Conservation (phyloP, 1,140 invertebrate species). For the Aradophagus sp. region DNA sequence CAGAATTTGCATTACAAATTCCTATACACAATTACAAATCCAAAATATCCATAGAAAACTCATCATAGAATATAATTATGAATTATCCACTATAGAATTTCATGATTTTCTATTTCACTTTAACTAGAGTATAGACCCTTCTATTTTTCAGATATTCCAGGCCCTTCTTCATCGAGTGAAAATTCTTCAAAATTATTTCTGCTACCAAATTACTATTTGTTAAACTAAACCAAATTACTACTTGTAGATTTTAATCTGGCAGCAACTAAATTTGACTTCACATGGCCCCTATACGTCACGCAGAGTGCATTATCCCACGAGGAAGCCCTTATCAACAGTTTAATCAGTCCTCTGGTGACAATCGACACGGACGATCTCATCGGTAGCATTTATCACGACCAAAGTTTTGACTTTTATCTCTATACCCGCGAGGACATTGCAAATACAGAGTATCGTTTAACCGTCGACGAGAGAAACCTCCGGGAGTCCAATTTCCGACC, state of each 20-base stretch:
- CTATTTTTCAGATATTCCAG: too few species aligned
- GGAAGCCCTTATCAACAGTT: conserved; percentile 13
- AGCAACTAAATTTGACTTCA: neutral
- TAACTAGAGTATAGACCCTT: too few species aligned
- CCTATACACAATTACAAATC: too few species aligned
- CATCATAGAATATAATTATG: too few species aligned
- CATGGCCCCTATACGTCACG: neutral
- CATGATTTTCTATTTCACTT: too few species aligned
- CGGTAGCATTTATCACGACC: conserved; percentile 20
- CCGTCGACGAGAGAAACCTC: conserved; percentile 33
- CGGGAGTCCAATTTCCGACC: conserved; percentile 62
- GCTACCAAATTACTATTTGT: neutral
- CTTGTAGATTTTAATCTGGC: conserved; percentile 12
- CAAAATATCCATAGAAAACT: too few species aligned
- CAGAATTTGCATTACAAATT: too few species aligned
- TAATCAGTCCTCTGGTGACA: neutral
- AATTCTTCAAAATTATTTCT: conserved; percentile 1
- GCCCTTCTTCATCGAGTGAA: too few species aligned
- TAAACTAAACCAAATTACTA: conserved; percentile 2
- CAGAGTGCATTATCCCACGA: conserved; percentile 12
- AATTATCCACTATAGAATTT: too few species aligned
- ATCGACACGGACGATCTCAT: conserved; percentile 1
- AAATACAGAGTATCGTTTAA: conserved; percentile 21
- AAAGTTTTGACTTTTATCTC: conserved; percentile 51
- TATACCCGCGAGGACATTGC: conserved; percentile 58